These are phyloP conservation scores for Bemisia tabaci DNA, from an alignment of 1,140 invertebrate genomes.

Conservation along the genomic window DNA sequence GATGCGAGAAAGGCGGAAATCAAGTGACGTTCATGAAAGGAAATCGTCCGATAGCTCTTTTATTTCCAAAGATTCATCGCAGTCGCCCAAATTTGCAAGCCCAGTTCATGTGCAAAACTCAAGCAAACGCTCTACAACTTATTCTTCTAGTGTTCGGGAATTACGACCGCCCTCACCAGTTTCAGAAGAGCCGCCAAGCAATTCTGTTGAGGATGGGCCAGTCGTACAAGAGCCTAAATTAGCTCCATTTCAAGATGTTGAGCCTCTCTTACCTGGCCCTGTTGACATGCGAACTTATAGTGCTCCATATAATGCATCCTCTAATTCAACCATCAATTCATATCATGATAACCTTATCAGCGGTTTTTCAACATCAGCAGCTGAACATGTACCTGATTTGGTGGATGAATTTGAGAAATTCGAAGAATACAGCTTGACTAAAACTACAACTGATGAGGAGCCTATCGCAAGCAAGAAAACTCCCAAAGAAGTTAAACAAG, in stretches of 20 bases:
- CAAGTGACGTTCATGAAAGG: slow-evolving; percentile 52
- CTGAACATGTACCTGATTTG: slow-evolving; percentile 48
- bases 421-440: slow-evolving; percentile 42
- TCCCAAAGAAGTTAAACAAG: not conserved
- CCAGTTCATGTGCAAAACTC: slow-evolving; percentile 28
- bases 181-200: slow-evolving; percentile 21
- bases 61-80: slow-evolving; percentile 37
- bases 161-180: slow-evolving; percentile 20
- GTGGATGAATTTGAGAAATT: slow-evolving; percentile 69
- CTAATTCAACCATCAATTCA: slow-evolving; percentile 33
- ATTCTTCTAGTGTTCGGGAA: slow-evolving; percentile 22
- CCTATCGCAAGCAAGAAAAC: not conserved
- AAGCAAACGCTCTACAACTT: slow-evolving; percentile 25
- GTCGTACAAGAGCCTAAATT: slow-evolving; percentile 29
- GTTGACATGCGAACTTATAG: slow-evolving; percentile 79
- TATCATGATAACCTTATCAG: slow-evolving; percentile 46
- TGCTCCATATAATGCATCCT: slow-evolving; percentile 24
- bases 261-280: slow-evolving; percentile 61
- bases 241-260: slow-evolving; percentile 31
- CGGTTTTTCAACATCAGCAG: slow-evolving; percentile 42
- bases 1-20: slow-evolving; percentile 63
- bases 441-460: slow-evolving; percentile 3
- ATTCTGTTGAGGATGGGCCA: slow-evolving; percentile 16
- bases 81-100: slow-evolving; percentile 39
- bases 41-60: slow-evolving; percentile 30